phyloP scores from a whole-genome alignment of 2,797 vertebrate genomes.

The Diplodus puntazzo region DNA sequence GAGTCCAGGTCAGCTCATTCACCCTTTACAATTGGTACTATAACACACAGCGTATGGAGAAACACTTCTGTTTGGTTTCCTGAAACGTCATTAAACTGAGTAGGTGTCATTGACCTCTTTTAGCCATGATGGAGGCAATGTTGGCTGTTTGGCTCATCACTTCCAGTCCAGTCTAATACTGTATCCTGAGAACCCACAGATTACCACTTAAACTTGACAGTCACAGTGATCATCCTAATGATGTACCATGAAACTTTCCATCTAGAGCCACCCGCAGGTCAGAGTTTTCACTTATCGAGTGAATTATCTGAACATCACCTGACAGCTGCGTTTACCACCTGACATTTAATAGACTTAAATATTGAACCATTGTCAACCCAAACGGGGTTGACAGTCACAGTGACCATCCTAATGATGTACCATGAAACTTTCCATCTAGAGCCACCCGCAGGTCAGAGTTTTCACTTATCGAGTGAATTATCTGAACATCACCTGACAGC shows the following conservation, averaged over 20 bases:
- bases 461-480: neutral
- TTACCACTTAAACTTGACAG: neutral
- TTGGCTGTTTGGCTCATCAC: neutral
- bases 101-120: neutral
- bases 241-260: neutral
- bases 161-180: neutral
- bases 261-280: neutral
- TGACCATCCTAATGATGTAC: neutral
- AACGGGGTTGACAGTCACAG: too few relatives aligned
- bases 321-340: neutral
- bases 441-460: neutral
- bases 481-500: too few relatives aligned
- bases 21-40: neutral
- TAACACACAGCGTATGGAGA: neutral
- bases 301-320: too few relatives aligned
- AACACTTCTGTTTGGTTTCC: neutral
- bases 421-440: too few relatives aligned
- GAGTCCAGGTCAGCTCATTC: slow-evolving; percentile 85
- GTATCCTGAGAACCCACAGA: neutral
- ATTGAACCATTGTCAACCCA: neutral
- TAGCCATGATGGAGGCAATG: too few relatives aligned
- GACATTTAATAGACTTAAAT: neutral
- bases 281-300: neutral
- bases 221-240: neutral
- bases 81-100: neutral